Evolutionary conservation across 2,113 vertebrate genomes (phyloP).

Genomic region (Protobothrops flavoviridis): DNA sequence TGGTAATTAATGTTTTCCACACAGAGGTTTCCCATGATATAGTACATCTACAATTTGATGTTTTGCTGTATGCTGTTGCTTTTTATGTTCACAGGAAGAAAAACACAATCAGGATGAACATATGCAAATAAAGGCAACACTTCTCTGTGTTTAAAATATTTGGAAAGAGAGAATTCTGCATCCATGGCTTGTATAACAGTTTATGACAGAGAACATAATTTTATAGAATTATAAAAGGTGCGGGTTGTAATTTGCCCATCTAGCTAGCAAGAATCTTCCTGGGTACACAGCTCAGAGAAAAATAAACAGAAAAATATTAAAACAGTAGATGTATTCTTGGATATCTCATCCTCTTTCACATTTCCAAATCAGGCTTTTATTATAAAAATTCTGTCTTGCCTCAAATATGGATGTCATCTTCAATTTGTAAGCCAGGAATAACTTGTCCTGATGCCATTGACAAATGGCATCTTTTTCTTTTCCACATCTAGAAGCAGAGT

Average conservation of each 20-base stretch:
- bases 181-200: background rate
- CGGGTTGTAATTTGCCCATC: background rate
- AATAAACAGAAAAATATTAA: background rate
- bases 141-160: background rate
- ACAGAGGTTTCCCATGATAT: background rate
- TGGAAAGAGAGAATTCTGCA: background rate
- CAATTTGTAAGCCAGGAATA: background rate
- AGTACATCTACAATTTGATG: background rate
- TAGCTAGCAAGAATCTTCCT: background rate
- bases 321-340: background rate
- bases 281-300: background rate
- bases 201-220: background rate
- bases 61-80: background rate
- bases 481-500: background rate
- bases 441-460: background rate
- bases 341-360: background rate
- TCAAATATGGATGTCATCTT: background rate
- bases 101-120: background rate
- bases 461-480: background rate
- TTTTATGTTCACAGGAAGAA: background rate
- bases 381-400: background rate
- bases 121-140: background rate
- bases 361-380: background rate
- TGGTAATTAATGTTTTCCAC: background rate
- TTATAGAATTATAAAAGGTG: background rate